Evolutionary conservation across 2,113 vertebrate species (phyloP).

Genomic region (Scortum barcoo): DNA sequence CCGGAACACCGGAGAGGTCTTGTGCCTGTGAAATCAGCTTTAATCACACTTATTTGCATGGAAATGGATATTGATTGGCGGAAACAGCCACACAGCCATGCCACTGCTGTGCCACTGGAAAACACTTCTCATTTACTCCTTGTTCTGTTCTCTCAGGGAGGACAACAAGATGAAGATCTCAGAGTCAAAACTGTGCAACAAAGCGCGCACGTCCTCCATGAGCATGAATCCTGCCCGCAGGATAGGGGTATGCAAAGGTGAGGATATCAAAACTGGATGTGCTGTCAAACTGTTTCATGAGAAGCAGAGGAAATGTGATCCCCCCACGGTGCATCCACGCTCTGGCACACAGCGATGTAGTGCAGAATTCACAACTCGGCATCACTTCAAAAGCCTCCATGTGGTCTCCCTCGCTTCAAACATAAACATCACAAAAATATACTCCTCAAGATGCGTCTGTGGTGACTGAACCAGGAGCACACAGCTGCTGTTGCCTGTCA

Average conservation of each 20-base stretch:
- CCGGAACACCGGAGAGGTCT: slow-evolving; percentile 28
- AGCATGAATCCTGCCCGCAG: slow-evolving; percentile 1
- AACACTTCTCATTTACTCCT: slow-evolving; percentile 19
- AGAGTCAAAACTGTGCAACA: slow-evolving; percentile 23
- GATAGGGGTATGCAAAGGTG: slow-evolving; percentile 28
- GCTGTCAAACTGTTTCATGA: slow-evolving; percentile 41
- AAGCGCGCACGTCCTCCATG: background rate
- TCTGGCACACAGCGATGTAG: slow-evolving; percentile 25
- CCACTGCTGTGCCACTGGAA: slow-evolving; percentile 3
- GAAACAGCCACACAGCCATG: slow-evolving; percentile 15
- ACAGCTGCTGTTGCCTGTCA: slow-evolving; percentile 16
- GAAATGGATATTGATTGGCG: slow-evolving; percentile 70
- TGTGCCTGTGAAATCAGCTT: slow-evolving; percentile 64
- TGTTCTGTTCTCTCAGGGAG: slow-evolving; percentile 2
- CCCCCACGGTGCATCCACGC: slow-evolving; percentile 25
- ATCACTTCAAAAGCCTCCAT: slow-evolving; percentile 43
- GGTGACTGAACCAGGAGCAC: slow-evolving; percentile 18
- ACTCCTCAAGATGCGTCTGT: slow-evolving; percentile 36
- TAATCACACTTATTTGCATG: slow-evolving; percentile 74
- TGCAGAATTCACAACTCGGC: slow-evolving; percentile 42
- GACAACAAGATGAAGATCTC: slow-evolving; percentile 30
- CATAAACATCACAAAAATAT: slow-evolving; percentile 45
- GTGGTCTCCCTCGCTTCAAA: slow-evolving; percentile 47
- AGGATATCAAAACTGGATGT: slow-evolving; percentile 46
- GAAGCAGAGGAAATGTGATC: slow-evolving; percentile 38